Evolutionary conservation across 64 coral and sea anemone species (phyloP), one percentile per base, ranked within the genome.

Genomic region (Montipora foliosa): DNA sequence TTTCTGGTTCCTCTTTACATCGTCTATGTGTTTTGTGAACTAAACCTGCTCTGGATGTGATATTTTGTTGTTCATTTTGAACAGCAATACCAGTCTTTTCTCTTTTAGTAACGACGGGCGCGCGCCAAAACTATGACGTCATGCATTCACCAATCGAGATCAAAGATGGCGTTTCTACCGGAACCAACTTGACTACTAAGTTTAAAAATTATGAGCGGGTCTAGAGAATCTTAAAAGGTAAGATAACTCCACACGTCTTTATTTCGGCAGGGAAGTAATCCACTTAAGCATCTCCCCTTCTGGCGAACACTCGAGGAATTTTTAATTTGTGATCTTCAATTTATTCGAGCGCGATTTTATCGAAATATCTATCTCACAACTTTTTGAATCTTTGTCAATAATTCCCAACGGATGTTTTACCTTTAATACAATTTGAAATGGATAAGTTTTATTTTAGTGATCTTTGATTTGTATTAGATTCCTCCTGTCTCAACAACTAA

Each of bases 41-140:
- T 64, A 14, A 16, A 86, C 82, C 82, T 86, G 82, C 20, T 47
- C 47, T 86, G n/a, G 16, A 49, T 70, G 62, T 71, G 25, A 45
- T 86, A 45, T 72, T 84, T 86, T 86, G 82, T 86, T 86, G 16
- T 11, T 86, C 8, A 72, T 59, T 62, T 67, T 68, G 37, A 68
- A 48, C 59, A 84, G 11, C 60, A 68, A 47, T 68, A 86, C 82
- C 82, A 66, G 82, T 71, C 82, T 86, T 86, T 70, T 24, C 2
- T 1, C 44, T 10, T 70, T 9, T 3, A 17, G 1, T 49, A 71
- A 62, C 13, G 47, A 49, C 15, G 47, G 44, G 44, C 66, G 82
- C 82, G 66, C 62, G 70, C 82, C 82, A 86, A 86, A 12, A 72
- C 82, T 86, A 86, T 86, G 82, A 86, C 82, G 82, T 86, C 82